Conservation (phyloP, 1,140 invertebrate genomes). For the Megathymus violae region DNA sequence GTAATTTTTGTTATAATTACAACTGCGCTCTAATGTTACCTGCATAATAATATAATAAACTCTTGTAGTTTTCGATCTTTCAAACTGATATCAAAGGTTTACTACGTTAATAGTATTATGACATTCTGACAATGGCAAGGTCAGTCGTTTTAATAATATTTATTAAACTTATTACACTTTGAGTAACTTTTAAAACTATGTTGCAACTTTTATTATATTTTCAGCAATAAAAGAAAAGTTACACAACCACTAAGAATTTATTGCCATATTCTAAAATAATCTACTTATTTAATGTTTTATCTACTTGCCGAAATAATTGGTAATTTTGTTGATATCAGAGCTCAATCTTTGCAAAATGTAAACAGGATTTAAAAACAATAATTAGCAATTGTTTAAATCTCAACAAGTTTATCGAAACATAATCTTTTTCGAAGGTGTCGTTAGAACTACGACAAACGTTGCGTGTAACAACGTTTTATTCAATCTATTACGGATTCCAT, state of each 20-base stretch:
- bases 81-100: background rate
- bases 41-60: background rate
- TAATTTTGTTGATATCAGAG: background rate
- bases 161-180: conserved; percentile 1
- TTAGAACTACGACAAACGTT: conserved; percentile 24
- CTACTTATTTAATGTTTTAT: no score
- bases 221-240: conserved; percentile 2
- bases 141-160: background rate
- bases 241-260: conserved; percentile 11
- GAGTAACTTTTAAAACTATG: conserved; percentile 1
- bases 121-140: conserved; percentile 4
- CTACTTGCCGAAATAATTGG: conserved; percentile 7
- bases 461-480: conserved; percentile 42
- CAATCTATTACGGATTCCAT: conserved; percentile 25
- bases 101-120: background rate
- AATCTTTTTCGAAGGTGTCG: conserved; percentile 11
- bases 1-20: background rate
- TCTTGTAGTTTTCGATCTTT: background rate
- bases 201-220: background rate
- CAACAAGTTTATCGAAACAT: background rate
- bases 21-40: background rate
- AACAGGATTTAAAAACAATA: conserved; percentile 6
- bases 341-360: conserved; percentile 2
- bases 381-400: background rate
- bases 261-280: conserved; percentile 4